A percentile compares a stretch with the other conserved stretches of the same genome.
Conservation (phyloP, 2,888 invertebrate genomes). For the Drosophila neonasuta region DNA sequence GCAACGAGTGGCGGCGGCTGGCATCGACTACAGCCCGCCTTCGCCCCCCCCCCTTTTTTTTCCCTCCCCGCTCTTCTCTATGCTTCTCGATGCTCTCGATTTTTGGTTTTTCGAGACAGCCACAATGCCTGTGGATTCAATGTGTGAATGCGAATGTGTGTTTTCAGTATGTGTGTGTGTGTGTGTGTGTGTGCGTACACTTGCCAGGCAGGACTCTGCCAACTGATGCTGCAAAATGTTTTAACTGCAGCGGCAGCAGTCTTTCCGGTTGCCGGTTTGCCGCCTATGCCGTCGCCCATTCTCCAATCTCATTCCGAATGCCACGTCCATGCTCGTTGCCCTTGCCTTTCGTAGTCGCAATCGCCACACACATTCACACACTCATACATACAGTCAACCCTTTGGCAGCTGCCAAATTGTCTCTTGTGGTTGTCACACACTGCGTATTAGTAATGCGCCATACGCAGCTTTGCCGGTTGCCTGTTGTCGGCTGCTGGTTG, state of each 20-base stretch:
- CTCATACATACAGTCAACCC: slow-evolving; percentile 48
- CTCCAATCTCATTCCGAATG: slow-evolving; percentile 5
- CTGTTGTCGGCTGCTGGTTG: slow-evolving; percentile 4
- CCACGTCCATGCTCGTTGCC: background rate
- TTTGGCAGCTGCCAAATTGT: slow-evolving; percentile 79
- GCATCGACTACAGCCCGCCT: slow-evolving; percentile 2
- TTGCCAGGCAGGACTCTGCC: slow-evolving; percentile 20
- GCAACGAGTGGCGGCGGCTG: slow-evolving; percentile 53
- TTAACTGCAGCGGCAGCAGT: slow-evolving; percentile 69
- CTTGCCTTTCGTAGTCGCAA: slow-evolving; percentile 29
- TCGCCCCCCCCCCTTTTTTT: background rate
- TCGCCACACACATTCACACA: slow-evolving; percentile 21
- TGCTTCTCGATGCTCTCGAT: slow-evolving; percentile 51
- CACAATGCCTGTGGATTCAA: slow-evolving; percentile 66
- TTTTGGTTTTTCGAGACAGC: slow-evolving; percentile 75
- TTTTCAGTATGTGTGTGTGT: slow-evolving; percentile 21
- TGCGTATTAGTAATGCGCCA: slow-evolving; percentile 78
- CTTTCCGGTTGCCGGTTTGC: slow-evolving; percentile 50
- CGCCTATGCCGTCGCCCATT: slow-evolving; percentile 19
- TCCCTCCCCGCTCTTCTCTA: background rate
- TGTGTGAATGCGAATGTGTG: slow-evolving; percentile 33
- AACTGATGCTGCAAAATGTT: slow-evolving; percentile 64
- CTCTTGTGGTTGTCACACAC: slow-evolving; percentile 78
- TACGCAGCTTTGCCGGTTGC: slow-evolving; percentile 62
- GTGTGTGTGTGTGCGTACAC: slow-evolving; percentile 16